Percentiles rank a stretch among this genome's conserved stretches.
Evolutionary conservation across 2,888 invertebrate species (phyloP).

Genomic region (Trachelus stipa): DNA sequence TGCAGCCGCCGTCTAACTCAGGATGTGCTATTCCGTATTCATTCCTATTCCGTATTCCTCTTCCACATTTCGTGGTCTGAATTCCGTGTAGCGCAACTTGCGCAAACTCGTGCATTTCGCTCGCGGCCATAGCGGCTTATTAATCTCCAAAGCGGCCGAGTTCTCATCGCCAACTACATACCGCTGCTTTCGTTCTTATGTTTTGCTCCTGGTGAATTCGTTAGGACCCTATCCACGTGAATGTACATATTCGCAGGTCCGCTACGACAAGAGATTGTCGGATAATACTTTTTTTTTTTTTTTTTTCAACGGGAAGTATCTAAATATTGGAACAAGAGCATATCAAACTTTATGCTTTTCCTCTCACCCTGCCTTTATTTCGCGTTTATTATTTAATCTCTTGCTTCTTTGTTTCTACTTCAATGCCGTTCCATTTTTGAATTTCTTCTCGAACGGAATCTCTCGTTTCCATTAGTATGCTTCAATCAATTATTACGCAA

Average conservation of each 20-base stretch:
- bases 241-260: not conserved
- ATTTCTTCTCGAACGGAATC: not conserved
- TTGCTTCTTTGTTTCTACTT: not conserved
- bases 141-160: not conserved
- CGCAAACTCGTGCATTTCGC: not conserved
- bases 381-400: not conserved
- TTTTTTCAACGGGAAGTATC: not conserved
- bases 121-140: not conserved
- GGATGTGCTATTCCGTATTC: not conserved
- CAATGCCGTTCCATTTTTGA: not conserved
- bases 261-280: not conserved
- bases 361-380: not conserved
- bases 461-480: not conserved
- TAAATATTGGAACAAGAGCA: not conserved
- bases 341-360: not conserved
- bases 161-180: not conserved
- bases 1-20: not conserved
- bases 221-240: not conserved
- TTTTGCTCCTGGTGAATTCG: not conserved
- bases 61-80: not conserved
- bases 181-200: not conserved
- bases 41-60: not conserved
- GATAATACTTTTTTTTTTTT: not conserved
- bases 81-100: not conserved
- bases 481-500: not conserved